Base-by-base conservation (phyloP, 2,888 invertebrate genomes). In the Tubulanus polymorphus region DNA sequence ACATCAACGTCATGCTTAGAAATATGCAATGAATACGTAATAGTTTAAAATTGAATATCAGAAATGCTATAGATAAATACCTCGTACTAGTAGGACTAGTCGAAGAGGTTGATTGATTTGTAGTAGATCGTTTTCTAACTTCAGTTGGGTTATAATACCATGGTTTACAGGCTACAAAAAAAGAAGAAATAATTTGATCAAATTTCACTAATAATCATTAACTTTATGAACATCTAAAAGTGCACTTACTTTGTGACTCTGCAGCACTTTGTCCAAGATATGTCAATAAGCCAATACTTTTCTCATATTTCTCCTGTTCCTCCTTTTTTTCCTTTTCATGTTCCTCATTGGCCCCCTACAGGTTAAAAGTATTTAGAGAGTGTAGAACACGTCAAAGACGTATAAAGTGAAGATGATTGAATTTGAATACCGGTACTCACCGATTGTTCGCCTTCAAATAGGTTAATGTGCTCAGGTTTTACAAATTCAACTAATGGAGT, bases 241-340 rank as follows among this genome's bases (percentile, higher is more conserved):
- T 27, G 26, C 20, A 57, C 54, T 53, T 66, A 75, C 75, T 68
- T 61, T 72, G 64, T 48, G 66, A 57, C 56, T 76, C 77, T 3
- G 71, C 55, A 28, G 76, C 56, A 63, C 75, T 91, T 80, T 97
- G 95, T 0, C 95, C 97, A 53, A 97, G 83, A 81, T 95, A 96
- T 2, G 93, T 95, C 37, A 97, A 83, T 70, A 94, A 91, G 0
- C 99, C 97, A 72, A 99, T 93, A 81, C 93, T 91, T 75, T 95
- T 96, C 76, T 99, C 97, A 83, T 94, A 95, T 69, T 93, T 92
- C 78, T 97, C 95, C 74, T 88, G 87, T 75, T 95, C 94, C 54
- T 89, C 88, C 76, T 91, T 93, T 63, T 88, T 85, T 73, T 97
- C 97, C 60, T 85, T 86, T 68, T 93, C 92, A 78, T 93, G 88